Conservation (phyloP, 1,140 invertebrate genomes). For the Drosophila baimaii region DNA sequence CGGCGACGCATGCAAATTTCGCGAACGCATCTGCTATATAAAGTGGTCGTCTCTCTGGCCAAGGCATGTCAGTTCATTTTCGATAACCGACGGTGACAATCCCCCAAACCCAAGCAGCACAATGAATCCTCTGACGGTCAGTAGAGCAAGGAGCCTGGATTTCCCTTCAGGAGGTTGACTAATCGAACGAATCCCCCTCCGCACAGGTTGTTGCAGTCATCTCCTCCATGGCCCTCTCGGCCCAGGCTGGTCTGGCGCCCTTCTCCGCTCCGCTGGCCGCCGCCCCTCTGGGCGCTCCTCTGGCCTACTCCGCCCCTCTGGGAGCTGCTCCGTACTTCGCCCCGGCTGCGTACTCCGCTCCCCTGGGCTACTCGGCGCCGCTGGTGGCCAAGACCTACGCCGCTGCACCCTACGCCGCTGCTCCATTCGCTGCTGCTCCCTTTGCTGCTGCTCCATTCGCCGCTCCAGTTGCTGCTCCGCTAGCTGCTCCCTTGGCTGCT, state of each 20-base stretch:
- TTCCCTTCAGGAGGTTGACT: neutral
- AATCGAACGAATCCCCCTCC: neutral
- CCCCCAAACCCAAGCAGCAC: slow-evolving; percentile 71
- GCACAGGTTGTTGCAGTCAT: slow-evolving; percentile 79
- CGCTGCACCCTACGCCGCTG: slow-evolving; percentile 59
- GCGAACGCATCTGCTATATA: slow-evolving; percentile 75
- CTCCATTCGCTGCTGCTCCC: slow-evolving; percentile 12
- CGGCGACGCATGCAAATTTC: slow-evolving; percentile 66
- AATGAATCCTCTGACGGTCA: slow-evolving; percentile 84
- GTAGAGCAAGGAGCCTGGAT: slow-evolving; percentile 33
- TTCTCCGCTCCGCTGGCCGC: slow-evolving; percentile 57
- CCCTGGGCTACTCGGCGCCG: slow-evolving; percentile 65
- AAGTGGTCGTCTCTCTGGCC: slow-evolving; percentile 70
- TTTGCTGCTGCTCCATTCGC: slow-evolving; percentile 40
- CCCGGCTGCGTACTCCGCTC: slow-evolving; percentile 52
- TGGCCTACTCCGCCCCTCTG: slow-evolving; percentile 64
- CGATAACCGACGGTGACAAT: slow-evolving; percentile 83
- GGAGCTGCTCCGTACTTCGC: slow-evolving; percentile 49
- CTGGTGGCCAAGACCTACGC: slow-evolving; percentile 57
- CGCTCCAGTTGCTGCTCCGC: slow-evolving; percentile 51
- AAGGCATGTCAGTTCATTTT: slow-evolving; percentile 84
- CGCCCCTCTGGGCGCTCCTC: slow-evolving; percentile 60
- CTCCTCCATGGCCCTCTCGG: slow-evolving; percentile 77
- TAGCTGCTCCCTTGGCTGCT: slow-evolving; percentile 39
- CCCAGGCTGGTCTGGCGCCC: slow-evolving; percentile 65